Percentiles rank a stretch among this genome's conserved stretches.
Evolutionary conservation across 2,888 invertebrate species (phyloP).

Genomic region (Drosophila diplacantha): DNA sequence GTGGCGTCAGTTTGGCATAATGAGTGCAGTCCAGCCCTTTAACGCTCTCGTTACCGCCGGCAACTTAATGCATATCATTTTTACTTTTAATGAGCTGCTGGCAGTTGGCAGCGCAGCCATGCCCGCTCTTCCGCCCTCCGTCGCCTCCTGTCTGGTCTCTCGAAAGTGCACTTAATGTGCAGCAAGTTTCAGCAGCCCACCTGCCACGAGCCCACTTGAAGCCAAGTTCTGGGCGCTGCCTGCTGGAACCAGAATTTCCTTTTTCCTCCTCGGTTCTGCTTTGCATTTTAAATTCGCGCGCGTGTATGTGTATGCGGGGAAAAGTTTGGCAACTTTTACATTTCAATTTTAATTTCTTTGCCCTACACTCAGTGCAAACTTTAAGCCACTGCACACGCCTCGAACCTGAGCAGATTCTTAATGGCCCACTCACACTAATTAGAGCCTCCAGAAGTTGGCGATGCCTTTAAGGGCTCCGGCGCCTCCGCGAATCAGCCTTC

Average conservation of each 20-base stretch:
- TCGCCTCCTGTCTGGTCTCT: constrained; percentile 20
- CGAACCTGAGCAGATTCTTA: constrained; percentile 47
- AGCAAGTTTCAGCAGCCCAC: constrained; percentile 61
- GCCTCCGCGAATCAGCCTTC: constrained; percentile 2
- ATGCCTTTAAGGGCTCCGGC: constrained; percentile 19
- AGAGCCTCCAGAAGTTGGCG: constrained; percentile 43
- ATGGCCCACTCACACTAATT: constrained; percentile 60
- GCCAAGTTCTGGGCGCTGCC: constrained; percentile 35
- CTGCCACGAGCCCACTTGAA: constrained; percentile 59
- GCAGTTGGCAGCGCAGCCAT: constrained; percentile 40
- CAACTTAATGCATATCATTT: constrained; percentile 70
- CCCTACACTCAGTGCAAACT: constrained; percentile 46
- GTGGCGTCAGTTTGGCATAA: constrained; percentile 56
- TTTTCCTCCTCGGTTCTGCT: constrained; percentile 34
- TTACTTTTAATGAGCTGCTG: constrained; percentile 66
- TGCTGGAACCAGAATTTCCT: constrained; percentile 1
- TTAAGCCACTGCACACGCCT: constrained; percentile 48
- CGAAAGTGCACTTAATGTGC: constrained; percentile 67
- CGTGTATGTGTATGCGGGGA: constrained; percentile 3
- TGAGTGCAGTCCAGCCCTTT: constrained; percentile 57
- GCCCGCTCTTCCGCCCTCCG: not conserved
- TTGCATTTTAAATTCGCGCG: constrained; percentile 65
- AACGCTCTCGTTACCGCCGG: constrained; percentile 52
- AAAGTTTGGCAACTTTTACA: constrained; percentile 64
- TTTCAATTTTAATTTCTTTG: constrained; percentile 69